phyloP scores from a whole-genome alignment of 2,113 vertebrate genomes.

The Rhea americana region DNA sequence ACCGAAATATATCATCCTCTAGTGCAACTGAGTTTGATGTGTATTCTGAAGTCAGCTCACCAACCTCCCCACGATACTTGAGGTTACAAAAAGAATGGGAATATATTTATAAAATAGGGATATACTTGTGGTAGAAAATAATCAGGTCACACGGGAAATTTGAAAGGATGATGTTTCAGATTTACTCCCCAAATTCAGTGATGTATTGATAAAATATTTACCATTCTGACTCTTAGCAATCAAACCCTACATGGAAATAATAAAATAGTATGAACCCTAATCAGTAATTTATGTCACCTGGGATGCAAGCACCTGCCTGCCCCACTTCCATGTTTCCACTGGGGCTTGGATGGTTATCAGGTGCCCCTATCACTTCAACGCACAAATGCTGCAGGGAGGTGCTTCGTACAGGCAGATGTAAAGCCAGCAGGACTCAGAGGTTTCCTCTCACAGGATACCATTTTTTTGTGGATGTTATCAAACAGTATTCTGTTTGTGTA shows the following conservation, averaged over 20 bases:
- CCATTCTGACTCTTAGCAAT: background rate
- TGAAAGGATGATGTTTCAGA: background rate
- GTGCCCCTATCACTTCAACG: too few species aligned
- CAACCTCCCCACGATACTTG: background rate
- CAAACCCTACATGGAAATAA: background rate
- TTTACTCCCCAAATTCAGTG: too few species aligned
- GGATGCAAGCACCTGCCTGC: background rate
- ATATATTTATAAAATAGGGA: background rate
- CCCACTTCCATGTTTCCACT: background rate
- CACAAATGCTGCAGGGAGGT: too few species aligned
- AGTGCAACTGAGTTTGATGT: background rate
- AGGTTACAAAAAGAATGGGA: background rate
- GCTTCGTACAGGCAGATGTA: background rate
- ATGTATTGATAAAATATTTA: background rate
- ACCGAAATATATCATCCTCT: background rate
- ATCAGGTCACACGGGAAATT: background rate
- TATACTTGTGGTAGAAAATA: background rate
- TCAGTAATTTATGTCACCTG: background rate
- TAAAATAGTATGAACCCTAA: background rate
- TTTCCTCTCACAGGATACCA: background rate
- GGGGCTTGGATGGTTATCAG: too few species aligned
- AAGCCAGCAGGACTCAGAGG: background rate
- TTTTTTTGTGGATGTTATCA: background rate
- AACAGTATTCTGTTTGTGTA: background rate
- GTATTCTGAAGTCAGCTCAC: background rate